Conservation (phyloP, 2,797 vertebrate species). For the Poecilia wingei region DNA sequence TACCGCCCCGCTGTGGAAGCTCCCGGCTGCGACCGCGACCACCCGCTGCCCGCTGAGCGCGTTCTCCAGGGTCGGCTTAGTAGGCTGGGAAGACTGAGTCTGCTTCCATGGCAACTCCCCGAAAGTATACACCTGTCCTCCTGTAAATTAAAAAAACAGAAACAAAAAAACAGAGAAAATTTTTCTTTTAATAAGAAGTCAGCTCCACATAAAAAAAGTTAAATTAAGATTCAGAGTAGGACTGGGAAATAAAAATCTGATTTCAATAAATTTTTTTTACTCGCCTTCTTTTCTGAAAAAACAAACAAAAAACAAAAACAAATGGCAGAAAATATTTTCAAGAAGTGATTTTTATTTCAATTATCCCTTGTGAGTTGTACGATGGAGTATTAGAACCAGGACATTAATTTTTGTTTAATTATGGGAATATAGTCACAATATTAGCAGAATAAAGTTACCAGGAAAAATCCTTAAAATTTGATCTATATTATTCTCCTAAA, state of each 20-base stretch:
- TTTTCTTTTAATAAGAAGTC: background rate
- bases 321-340: too few species aligned
- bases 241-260: background rate
- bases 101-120: slow-evolving; percentile 90
- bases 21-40: slow-evolving; percentile 87
- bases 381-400: too few species aligned
- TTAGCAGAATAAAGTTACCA: too few species aligned
- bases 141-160: slow-evolving; percentile 62
- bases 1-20: slow-evolving; percentile 90
- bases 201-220: background rate
- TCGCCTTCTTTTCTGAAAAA: background rate
- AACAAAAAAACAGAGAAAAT: background rate
- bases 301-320: too few species aligned
- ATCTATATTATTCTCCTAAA: too few species aligned
- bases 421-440: too few species aligned
- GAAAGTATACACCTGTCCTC: slow-evolving; percentile 93
- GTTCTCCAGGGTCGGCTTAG: slow-evolving; percentile 83
- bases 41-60: slow-evolving; percentile 86
- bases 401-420: too few species aligned
- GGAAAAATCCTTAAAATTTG: too few species aligned
- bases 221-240: too few species aligned
- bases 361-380: too few species aligned
- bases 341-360: too few species aligned
- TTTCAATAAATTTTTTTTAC: background rate
- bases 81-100: slow-evolving; percentile 55